A percentile compares a stretch with the other conserved stretches of the same genome.
Conservation (phyloP, 2,113 vertebrate genomes). For the Marcusenius ussheri region DNA sequence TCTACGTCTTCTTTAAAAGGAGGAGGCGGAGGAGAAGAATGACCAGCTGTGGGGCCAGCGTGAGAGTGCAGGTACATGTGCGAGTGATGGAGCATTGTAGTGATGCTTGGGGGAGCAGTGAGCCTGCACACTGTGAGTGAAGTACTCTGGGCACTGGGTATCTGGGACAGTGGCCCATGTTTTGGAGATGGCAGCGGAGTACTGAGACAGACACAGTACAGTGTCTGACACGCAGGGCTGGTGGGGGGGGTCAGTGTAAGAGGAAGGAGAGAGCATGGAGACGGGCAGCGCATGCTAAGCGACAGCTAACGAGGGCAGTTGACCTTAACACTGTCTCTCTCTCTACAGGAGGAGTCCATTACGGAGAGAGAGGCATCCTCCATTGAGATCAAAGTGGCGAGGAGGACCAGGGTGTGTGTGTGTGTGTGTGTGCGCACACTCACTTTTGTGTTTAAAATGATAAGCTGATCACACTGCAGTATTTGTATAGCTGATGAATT, state of each 20-base stretch:
- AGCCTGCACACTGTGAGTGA: no score
- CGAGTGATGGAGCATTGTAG: neutral
- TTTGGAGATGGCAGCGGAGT: no score
- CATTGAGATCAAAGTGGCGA: conserved; percentile 61
- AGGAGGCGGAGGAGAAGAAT: conserved; percentile 64
- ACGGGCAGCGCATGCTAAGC: neutral
- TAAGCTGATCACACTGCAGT: neutral
- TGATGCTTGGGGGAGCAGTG: no score
- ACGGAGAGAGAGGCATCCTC: conserved; percentile 60
- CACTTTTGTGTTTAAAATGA: neutral
- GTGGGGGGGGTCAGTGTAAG: neutral
- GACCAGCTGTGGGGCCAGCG: conserved; percentile 71
- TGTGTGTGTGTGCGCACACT: neutral
- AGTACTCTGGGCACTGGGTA: no score
- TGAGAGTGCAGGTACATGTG: conserved; percentile 53
- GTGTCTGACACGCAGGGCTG: no score
- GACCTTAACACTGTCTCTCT: conserved; percentile 31
- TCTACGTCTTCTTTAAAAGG: conserved; percentile 81
- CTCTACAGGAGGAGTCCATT: conserved; percentile 53
- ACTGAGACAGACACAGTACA: neutral
- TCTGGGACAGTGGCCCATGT: no score
- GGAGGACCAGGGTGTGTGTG: conserved; percentile 28
- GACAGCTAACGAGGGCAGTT: neutral
- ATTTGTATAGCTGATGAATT: neutral
- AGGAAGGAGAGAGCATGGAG: neutral